phyloP scores from a whole-genome alignment of 1,140 invertebrate species.

The Neelides sp. region DNA sequence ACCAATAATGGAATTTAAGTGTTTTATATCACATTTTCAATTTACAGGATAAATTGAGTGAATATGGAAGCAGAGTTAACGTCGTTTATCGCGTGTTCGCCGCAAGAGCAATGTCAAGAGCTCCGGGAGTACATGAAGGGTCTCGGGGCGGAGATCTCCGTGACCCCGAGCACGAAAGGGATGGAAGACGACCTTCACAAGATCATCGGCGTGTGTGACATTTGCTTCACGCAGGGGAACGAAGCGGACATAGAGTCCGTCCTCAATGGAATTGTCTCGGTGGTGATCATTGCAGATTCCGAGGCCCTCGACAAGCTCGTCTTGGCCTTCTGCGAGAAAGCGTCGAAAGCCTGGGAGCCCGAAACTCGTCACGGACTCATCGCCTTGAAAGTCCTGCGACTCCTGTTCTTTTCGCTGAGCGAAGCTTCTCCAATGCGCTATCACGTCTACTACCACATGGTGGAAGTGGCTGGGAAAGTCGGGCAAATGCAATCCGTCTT shows the following conservation, averaged over 20 bases:
- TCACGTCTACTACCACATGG: slow-evolving; percentile 79
- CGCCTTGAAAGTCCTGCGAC: slow-evolving; percentile 70
- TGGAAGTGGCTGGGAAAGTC: slow-evolving; percentile 73
- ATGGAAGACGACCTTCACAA: slow-evolving; percentile 87
- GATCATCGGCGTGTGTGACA: slow-evolving; percentile 84
- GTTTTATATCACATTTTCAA: too few species aligned
- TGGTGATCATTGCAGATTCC: slow-evolving; percentile 50
- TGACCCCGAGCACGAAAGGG: slow-evolving; percentile 75
- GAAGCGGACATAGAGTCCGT: slow-evolving; percentile 68
- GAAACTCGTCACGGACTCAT: slow-evolving; percentile 64
- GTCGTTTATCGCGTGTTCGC: slow-evolving; percentile 30
- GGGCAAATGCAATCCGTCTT: slow-evolving; percentile 67
- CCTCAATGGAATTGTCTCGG: slow-evolving; percentile 80
- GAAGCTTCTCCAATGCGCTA: slow-evolving; percentile 70
- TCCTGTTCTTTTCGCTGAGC: slow-evolving; percentile 80
- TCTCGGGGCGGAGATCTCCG: slow-evolving; percentile 79
- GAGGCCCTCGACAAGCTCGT: slow-evolving; percentile 82
- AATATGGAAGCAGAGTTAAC: slow-evolving; percentile 29
- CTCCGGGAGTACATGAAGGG: slow-evolving; percentile 76
- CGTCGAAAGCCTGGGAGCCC: slow-evolving; percentile 65
- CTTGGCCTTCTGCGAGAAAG: slow-evolving; percentile 79
- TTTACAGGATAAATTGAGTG: neutral
- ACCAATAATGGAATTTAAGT: slow-evolving; percentile 6
- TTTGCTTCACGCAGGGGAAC: slow-evolving; percentile 67
- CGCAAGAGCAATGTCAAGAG: slow-evolving; percentile 46